These are phyloP conservation scores for Eugnorisma glareosa DNA, from an alignment of 2,888 invertebrate species.

Conservation along the genomic window DNA sequence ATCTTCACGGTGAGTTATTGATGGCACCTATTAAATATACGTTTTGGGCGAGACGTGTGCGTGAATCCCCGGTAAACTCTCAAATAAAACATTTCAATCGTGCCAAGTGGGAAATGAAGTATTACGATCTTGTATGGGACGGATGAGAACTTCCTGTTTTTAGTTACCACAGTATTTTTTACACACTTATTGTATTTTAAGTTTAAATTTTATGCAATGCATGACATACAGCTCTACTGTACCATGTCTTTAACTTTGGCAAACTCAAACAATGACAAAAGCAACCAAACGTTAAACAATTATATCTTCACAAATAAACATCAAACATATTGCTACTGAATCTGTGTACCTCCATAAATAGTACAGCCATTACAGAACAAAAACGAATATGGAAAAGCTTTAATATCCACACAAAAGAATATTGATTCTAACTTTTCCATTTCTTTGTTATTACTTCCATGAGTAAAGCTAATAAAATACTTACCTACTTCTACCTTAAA, in stretches of 20 bases:
- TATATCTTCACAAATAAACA: constrained; percentile 36
- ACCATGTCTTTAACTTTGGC: constrained; percentile 7
- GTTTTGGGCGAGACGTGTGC: constrained; percentile 83
- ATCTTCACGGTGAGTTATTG: constrained; percentile 88
- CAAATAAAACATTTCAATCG: constrained; percentile 89
- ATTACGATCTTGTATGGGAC: constrained; percentile 81
- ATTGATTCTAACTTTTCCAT: constrained; percentile 73
- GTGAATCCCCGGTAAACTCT: constrained; percentile 79
- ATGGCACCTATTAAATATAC: constrained; percentile 90
- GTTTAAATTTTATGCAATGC: background rate
- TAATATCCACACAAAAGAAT: constrained; percentile 61
- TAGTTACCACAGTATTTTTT: constrained; percentile 72
- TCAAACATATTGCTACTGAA: constrained; percentile 44
- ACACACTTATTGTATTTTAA: constrained; percentile 61
- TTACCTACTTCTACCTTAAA: constrained; percentile 73
- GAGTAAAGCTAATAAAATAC: constrained; percentile 77
- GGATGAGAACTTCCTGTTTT: constrained; percentile 78
- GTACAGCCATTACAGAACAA: constrained; percentile 39
- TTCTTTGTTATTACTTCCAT: constrained; percentile 72
- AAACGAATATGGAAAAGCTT: constrained; percentile 55
- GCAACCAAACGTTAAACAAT: constrained; percentile 24
- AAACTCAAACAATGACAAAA: constrained; percentile 26
- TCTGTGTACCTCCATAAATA: constrained; percentile 43
- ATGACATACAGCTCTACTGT: background rate
- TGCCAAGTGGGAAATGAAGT: constrained; percentile 85